These are phyloP conservation scores for Scomber colias DNA, from an alignment of 2,113 vertebrate genomes.

Conservation along the genomic window DNA sequence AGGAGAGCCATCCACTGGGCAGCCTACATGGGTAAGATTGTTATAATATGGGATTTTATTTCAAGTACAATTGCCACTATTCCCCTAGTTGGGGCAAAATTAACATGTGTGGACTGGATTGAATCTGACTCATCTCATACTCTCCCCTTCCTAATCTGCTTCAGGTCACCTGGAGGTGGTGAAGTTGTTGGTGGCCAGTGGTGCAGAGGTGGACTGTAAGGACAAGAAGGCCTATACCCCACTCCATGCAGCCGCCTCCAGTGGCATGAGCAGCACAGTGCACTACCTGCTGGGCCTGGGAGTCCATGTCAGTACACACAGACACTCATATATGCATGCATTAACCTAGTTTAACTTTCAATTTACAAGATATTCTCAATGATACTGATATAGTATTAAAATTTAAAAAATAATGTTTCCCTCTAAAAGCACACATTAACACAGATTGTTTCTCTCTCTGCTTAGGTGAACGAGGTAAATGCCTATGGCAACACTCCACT, in stretches of 20 bases:
- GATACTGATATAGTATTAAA: background rate
- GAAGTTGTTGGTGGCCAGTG: constrained; percentile 92
- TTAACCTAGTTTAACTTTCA: background rate
- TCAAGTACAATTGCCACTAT: background rate
- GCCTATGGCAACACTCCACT: constrained; percentile 95
- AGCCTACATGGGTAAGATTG: constrained; percentile 94
- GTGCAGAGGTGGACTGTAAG: constrained; percentile 97
- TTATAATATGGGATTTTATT: background rate
- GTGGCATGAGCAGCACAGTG: constrained; percentile 96
- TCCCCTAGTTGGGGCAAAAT: background rate
- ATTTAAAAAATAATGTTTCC: background rate
- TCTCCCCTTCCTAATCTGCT: background rate
- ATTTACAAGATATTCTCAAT: background rate
- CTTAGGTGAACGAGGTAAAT: constrained; percentile 94
- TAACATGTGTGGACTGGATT: background rate
- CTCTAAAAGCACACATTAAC: background rate
- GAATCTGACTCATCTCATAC: background rate
- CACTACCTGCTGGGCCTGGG: constrained; percentile 96
- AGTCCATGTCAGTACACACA: constrained; percentile 89
- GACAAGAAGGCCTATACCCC: constrained; percentile 97
- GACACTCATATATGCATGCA: background rate
- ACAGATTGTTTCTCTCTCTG: background rate
- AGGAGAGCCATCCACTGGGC: constrained; percentile 97
- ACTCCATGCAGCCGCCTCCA: constrained; percentile 95
- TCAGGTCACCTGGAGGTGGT: constrained; percentile 97